Evolutionary conservation across 2,888 invertebrate genomes (phyloP), one percentile per base, ranked within the genome.

Genomic region (Eueremaeus valkanovi): DNA sequence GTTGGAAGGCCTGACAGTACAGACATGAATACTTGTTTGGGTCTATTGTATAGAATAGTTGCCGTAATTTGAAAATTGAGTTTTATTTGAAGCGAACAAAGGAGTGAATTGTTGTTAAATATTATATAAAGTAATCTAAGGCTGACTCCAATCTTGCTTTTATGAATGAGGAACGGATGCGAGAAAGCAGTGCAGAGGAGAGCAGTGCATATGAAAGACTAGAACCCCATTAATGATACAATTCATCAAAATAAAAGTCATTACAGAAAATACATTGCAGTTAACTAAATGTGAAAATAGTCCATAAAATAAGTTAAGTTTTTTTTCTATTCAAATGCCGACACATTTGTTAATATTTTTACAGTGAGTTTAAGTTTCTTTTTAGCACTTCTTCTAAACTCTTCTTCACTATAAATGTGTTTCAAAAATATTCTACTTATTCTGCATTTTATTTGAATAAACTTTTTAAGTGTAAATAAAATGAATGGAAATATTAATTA

Each of bases 11-110:
- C 18, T 61, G 8, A 61, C 31, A 61, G 27, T 3, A 3, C 27
- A 51, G 11, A 27, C 5, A 29, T 61, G 18, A 61, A 61, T 11
- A 61, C 61, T 61, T 61, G 31, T 61, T 61, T 61, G 61, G 31
- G 31, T 31, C 61, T 31, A 61, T 61, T 61, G 55, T 55, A 13
- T 31, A 31, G 31, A 31, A 13, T 21, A 61, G 31, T 6, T n/a
- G n/a, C n/a, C n/a, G n/a, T 61, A 61, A 61, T 61, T 61, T 61
- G 61, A 61, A 61, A 61, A 61, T 61, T 61, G 61, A n/a, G n/a
- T 24, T 29, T 55, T 31, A 6, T 58, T 24, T 9, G 9, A 61
- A 33, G 9, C 9, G 13, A 61, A 61, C 31, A 29, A 61, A 3
- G 21, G 27, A 55, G 3, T 21, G 21, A 24, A 55, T 55, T 55